phyloP scores from a whole-genome alignment of 1,140 invertebrate species.

The Glomeris maerens region DNA sequence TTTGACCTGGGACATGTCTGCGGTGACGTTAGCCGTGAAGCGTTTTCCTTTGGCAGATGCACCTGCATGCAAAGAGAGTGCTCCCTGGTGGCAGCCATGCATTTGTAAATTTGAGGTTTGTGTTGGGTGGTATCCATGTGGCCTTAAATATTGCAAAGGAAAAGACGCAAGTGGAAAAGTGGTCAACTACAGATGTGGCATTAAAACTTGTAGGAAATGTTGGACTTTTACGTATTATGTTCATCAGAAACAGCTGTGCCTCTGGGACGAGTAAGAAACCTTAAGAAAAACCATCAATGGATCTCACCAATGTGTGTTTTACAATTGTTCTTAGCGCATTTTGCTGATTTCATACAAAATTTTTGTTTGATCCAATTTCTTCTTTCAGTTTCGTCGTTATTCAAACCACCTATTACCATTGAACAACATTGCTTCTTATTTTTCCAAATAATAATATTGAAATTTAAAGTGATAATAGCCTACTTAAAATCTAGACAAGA shows the following conservation, averaged over 20 bases:
- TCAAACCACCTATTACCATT: too few relatives aligned
- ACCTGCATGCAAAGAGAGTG: slow-evolving; percentile 25
- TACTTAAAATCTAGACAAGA: too few relatives aligned
- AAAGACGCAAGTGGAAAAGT: slow-evolving; percentile 41
- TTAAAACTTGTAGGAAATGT: slow-evolving; percentile 84
- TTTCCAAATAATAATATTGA: too few relatives aligned
- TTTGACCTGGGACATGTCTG: slow-evolving; percentile 17
- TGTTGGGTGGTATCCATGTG: slow-evolving; percentile 81
- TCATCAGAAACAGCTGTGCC: slow-evolving; percentile 62
- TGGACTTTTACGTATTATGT: slow-evolving; percentile 72
- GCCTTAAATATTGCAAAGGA: slow-evolving; percentile 82
- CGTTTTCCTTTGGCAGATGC: slow-evolving; percentile 23
- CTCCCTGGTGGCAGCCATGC: slow-evolving; percentile 40
- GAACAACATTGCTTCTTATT: too few relatives aligned
- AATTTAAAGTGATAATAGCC: too few relatives aligned
- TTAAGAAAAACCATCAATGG: too few relatives aligned
- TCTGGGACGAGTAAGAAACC: slow-evolving; percentile 49
- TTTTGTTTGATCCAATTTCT: too few relatives aligned
- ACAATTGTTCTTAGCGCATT: too few relatives aligned
- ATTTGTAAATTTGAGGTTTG: slow-evolving; percentile 67
- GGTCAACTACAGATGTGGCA: slow-evolving; percentile 75
- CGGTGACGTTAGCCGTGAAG: slow-evolving; percentile 22
- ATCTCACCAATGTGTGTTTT: too few relatives aligned
- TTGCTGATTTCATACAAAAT: too few relatives aligned
- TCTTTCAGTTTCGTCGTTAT: too few relatives aligned